Percentiles rank a stretch among this genome's conserved stretches.
Conservation (phyloP, 2,888 invertebrate species). For the Drosophila siamana region DNA sequence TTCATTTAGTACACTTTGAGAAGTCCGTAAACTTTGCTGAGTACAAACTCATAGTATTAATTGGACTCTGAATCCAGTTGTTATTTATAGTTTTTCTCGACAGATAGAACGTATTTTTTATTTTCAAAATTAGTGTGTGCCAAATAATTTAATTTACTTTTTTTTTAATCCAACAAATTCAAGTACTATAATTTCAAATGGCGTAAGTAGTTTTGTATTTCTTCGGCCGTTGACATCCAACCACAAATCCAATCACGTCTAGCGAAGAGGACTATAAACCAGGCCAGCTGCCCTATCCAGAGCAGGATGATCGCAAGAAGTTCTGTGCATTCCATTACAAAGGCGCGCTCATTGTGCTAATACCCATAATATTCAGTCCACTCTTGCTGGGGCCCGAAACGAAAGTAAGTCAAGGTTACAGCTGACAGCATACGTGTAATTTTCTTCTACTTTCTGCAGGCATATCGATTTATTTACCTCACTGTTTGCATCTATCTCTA, state of each 20-base stretch:
- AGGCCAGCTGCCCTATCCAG: slow-evolving; percentile 44
- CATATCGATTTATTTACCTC: slow-evolving; percentile 49
- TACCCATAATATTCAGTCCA: slow-evolving; percentile 50
- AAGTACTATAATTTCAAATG: neutral
- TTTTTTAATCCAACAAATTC: too few relatives aligned
- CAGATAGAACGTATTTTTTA: too few relatives aligned
- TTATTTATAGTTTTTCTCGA: neutral
- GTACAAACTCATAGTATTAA: neutral
- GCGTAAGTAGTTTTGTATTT: neutral
- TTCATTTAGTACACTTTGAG: neutral
- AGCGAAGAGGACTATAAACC: slow-evolving; percentile 53
- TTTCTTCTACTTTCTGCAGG: too few relatives aligned
- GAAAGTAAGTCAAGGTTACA: slow-evolving; percentile 30
- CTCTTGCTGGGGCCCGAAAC: slow-evolving; percentile 34
- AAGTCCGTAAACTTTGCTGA: neutral
- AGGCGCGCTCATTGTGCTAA: slow-evolving; percentile 46
- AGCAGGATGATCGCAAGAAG: slow-evolving; percentile 46
- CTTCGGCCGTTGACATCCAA: neutral
- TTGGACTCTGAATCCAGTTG: neutral
- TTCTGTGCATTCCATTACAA: slow-evolving; percentile 68
- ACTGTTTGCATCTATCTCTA: slow-evolving; percentile 33
- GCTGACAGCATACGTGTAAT: too few relatives aligned
- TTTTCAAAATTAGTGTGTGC: neutral
- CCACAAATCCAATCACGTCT: neutral
- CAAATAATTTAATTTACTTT: too few relatives aligned